phyloP scores from a whole-genome alignment of 2,888 invertebrate genomes.

The Blera fallax region DNA sequence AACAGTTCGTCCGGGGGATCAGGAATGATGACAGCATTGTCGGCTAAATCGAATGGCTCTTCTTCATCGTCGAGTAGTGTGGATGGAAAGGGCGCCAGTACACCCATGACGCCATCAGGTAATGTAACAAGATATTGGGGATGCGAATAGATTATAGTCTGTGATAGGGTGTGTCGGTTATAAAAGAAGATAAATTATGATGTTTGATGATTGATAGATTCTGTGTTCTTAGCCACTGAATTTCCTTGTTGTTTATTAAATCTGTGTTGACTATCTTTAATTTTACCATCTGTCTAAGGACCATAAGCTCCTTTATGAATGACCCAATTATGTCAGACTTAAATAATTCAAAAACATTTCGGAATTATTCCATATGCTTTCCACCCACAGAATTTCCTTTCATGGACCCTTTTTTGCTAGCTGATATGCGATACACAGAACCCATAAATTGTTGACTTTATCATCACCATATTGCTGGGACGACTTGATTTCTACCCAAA shows the following conservation, averaged over 20 bases:
- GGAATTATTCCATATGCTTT: constrained; percentile 7
- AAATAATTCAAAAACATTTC: neutral
- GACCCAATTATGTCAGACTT: constrained; percentile 12
- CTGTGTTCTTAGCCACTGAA: neutral
- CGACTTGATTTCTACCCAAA: constrained; percentile 43
- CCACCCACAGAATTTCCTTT: neutral
- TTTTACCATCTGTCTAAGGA: no score
- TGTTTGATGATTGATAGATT: neutral
- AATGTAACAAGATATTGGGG: constrained; percentile 34
- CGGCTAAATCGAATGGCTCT: constrained; percentile 80
- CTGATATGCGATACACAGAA: constrained; percentile 16
- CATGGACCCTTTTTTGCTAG: constrained; percentile 9
- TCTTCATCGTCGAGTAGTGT: constrained; percentile 78
- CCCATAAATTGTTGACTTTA: constrained; percentile 59
- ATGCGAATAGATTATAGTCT: neutral
- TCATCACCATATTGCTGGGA: constrained; percentile 23
- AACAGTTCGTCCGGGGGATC: constrained; percentile 54
- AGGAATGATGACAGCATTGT: constrained; percentile 74
- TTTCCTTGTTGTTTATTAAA: neutral
- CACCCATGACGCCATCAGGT: constrained; percentile 81
- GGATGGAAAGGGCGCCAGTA: constrained; percentile 78
- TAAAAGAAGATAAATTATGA: neutral
- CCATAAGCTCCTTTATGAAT: neutral
- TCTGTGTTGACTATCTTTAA: neutral
- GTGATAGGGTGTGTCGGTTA: neutral